Conservation (phyloP, 2,888 invertebrate genomes). For the Agrochola lota region DNA sequence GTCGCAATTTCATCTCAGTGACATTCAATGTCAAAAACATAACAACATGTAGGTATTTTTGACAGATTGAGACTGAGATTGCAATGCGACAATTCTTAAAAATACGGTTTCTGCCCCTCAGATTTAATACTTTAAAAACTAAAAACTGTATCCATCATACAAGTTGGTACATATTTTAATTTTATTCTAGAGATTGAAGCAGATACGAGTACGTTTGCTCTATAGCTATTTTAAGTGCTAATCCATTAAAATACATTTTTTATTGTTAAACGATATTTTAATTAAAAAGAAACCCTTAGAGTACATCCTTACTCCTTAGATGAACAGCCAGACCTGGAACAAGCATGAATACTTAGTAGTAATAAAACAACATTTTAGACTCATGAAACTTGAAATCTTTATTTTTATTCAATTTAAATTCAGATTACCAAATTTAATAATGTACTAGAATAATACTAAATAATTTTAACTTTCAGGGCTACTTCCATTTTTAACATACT, state of each 20-base stretch:
- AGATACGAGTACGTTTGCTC: background rate
- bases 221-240: conserved; percentile 1
- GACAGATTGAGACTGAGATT: background rate
- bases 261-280: background rate
- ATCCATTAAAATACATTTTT: background rate
- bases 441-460: too few relatives aligned
- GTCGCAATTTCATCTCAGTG: background rate
- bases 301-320: background rate
- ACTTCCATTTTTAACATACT: too few relatives aligned
- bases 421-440: too few relatives aligned
- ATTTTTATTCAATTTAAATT: too few relatives aligned
- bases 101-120: background rate
- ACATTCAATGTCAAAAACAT: background rate
- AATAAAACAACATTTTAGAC: background rate
- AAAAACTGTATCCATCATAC: background rate
- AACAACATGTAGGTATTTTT: background rate
- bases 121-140: background rate
- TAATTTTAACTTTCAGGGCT: too few relatives aligned
- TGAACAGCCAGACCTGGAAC: background rate
- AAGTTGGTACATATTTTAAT: background rate
- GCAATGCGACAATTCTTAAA: background rate
- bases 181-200: background rate
- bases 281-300: background rate
- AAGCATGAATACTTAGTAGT: background rate
- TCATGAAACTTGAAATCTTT: too few relatives aligned